Percentiles rank a stretch among this genome's conserved stretches.
Conservation (phyloP, 2,113 vertebrate species). For the Clarias magur region DNA sequence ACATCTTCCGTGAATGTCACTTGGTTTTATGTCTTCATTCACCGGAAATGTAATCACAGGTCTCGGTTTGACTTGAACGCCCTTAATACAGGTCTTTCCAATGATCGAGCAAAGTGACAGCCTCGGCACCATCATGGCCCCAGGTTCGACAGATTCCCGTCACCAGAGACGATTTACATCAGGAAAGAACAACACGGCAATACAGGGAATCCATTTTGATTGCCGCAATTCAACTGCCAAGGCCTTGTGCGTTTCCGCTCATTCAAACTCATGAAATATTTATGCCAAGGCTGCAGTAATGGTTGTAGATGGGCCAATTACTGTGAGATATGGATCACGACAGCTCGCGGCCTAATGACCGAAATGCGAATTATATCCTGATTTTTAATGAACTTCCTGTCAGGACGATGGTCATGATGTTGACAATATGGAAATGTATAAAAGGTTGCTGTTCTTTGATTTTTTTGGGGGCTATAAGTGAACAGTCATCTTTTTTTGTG, state of each 20-base stretch:
- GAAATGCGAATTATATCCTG: constrained; percentile 58
- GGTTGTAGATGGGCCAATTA: constrained; percentile 58
- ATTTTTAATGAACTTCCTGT: constrained; percentile 43
- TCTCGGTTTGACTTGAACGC: no score
- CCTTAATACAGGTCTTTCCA: background rate
- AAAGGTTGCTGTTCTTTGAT: background rate
- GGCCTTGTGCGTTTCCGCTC: constrained; percentile 27
- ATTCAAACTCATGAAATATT: constrained; percentile 55
- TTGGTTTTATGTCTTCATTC: no score
- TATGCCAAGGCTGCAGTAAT: constrained; percentile 51
- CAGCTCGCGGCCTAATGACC: constrained; percentile 53
- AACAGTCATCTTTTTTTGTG: background rate
- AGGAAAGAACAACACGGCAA: constrained; percentile 20
- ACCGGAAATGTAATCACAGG: no score
- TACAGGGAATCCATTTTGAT: constrained; percentile 55
- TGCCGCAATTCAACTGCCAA: constrained; percentile 48
- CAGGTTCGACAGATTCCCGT: constrained; percentile 53
- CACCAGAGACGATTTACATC: constrained; percentile 54
- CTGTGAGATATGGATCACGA: constrained; percentile 58
- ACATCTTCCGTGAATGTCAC: no score
- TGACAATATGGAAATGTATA: constrained; percentile 52
- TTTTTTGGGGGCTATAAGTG: background rate
- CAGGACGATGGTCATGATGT: constrained; percentile 30
- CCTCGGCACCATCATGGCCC: constrained; percentile 16
- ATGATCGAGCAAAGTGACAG: constrained; percentile 40